Evolutionary conservation across 1,140 invertebrate species (phyloP).

Genomic region (Drosophila ficusphila): DNA sequence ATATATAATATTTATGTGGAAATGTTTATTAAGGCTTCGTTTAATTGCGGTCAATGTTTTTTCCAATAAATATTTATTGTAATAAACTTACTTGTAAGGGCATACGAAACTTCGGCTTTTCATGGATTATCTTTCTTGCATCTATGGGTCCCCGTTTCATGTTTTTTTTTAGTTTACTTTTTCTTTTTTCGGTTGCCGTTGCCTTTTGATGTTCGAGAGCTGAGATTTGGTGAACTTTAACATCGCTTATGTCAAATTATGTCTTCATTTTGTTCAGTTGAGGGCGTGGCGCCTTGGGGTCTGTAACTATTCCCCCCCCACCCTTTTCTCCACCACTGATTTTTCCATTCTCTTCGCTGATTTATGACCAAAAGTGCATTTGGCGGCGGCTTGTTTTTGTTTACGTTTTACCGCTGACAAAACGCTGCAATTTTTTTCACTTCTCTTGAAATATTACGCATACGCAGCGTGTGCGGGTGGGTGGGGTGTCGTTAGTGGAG

Average conservation of each 20-base stretch:
- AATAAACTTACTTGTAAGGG: background rate
- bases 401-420: conserved; percentile 75
- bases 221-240: conserved; percentile 70
- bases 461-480: conserved; percentile 29
- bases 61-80: too few relatives aligned
- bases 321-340: background rate
- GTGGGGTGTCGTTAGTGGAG: background rate
- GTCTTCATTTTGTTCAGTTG: conserved; percentile 58
- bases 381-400: conserved; percentile 69
- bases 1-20: too few relatives aligned
- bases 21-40: too few relatives aligned
- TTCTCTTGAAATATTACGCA: conserved; percentile 74
- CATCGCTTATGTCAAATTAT: conserved; percentile 83
- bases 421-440: conserved; percentile 57
- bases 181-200: conserved; percentile 10
- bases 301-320: conserved; percentile 9
- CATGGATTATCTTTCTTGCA: background rate
- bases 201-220: conserved; percentile 48
- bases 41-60: too few relatives aligned
- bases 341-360: conserved; percentile 42
- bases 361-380: conserved; percentile 51
- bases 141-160: background rate
- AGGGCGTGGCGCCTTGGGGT: conserved; percentile 59
- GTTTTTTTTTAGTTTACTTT: background rate
- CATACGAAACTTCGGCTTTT: background rate